Evolutionary conservation across 2,113 vertebrate genomes (phyloP).

Genomic region (Melanerpes formicivorus): DNA sequence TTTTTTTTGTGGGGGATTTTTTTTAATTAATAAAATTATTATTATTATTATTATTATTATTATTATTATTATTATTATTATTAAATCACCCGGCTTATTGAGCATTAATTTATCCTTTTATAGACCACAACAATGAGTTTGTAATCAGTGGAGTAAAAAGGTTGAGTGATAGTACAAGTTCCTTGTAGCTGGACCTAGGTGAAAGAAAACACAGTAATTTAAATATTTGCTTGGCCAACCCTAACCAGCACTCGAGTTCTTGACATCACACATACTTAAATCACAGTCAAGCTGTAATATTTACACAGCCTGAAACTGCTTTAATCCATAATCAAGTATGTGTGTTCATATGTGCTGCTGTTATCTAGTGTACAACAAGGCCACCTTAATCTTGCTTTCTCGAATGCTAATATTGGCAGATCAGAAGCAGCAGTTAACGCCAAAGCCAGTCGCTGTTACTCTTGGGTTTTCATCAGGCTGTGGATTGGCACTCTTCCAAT

Average conservation of each 20-base stretch:
- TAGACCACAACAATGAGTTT: not conserved
- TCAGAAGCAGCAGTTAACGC: not conserved
- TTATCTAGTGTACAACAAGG: not conserved
- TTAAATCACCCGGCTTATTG: too few species aligned
- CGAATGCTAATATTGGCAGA: not conserved
- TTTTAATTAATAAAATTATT: too few species aligned
- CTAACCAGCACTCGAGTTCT: not conserved
- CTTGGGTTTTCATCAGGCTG: not conserved
- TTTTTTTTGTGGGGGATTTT: too few species aligned
- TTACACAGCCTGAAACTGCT: not conserved
- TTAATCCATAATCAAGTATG: not conserved
- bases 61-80: too few species aligned
- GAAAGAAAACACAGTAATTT: not conserved
- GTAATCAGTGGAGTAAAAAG: not conserved
- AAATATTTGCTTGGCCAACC: not conserved
- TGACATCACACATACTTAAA: not conserved
- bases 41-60: too few species aligned
- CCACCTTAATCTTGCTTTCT: not conserved
- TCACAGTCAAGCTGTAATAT: not conserved
- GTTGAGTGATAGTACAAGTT: not conserved
- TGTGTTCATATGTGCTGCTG: not conserved
- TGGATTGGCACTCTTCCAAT: accelerated
- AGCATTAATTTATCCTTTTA: too few species aligned
- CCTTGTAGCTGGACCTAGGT: not conserved
- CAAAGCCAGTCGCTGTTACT: not conserved